Evolutionary conservation across 2,797 vertebrate genomes (phyloP).

Genomic region (Sebastes dallii): DNA sequence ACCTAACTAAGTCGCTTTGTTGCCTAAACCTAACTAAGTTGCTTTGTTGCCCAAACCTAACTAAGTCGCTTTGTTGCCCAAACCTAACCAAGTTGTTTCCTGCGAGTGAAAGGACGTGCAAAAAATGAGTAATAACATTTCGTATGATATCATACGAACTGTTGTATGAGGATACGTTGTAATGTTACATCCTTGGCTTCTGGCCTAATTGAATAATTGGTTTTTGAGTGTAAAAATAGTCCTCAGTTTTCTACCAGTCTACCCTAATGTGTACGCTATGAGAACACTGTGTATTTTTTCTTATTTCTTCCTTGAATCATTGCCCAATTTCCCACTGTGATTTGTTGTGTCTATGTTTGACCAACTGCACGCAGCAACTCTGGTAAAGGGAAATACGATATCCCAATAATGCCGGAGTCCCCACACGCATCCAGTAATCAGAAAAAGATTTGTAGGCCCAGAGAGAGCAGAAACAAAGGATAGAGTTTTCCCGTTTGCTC

Average conservation of each 20-base stretch:
- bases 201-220: not conserved
- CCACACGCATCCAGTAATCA: conserved; percentile 56
- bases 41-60: no score
- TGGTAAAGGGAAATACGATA: conserved; percentile 65
- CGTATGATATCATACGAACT: no score
- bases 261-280: not conserved
- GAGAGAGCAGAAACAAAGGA: conserved; percentile 64
- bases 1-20: accelerated
- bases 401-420: conserved; percentile 36
- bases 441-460: conserved; percentile 48
- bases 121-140: no score
- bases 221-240: not conserved
- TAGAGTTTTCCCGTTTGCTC: conserved; percentile 63
- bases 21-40: no score
- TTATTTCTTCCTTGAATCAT: not conserved
- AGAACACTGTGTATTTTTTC: not conserved
- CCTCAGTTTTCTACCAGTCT: not conserved
- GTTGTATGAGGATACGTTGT: not conserved
- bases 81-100: no score
- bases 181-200: not conserved
- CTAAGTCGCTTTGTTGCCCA: no score
- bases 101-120: no score
- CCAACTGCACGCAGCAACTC: conserved; percentile 28
- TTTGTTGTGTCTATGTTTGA: conserved; percentile 9
- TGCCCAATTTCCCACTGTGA: not conserved